Conservation (phyloP, 2,113 vertebrate species). For the Felis catus region F.catus_Fca126_mat1.0 CM031421.1:4961001-4961500, state of each 20-base stretch:
- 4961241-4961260: neutral
- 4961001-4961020: neutral
- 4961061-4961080: neutral
- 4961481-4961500: no score
- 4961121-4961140: neutral
- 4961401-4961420: no score
- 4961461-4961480: no score
- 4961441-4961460: no score
- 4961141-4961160: neutral
- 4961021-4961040: conserved; percentile 40
- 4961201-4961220: conserved; percentile 16
- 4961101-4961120: neutral
- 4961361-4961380: neutral
- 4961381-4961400: no score
- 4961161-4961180: neutral
- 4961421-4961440: no score
- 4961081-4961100: neutral
- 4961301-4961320: neutral
- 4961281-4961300: neutral
- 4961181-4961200: neutral
- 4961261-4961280: neutral
- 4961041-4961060: neutral
- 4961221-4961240: conserved; percentile 3
- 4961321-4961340: neutral
- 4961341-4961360: neutral